These are phyloP conservation scores for Temnothorax ravouxi DNA, from an alignment of 2,888 invertebrate genomes.

Conservation along the genomic window DNA sequence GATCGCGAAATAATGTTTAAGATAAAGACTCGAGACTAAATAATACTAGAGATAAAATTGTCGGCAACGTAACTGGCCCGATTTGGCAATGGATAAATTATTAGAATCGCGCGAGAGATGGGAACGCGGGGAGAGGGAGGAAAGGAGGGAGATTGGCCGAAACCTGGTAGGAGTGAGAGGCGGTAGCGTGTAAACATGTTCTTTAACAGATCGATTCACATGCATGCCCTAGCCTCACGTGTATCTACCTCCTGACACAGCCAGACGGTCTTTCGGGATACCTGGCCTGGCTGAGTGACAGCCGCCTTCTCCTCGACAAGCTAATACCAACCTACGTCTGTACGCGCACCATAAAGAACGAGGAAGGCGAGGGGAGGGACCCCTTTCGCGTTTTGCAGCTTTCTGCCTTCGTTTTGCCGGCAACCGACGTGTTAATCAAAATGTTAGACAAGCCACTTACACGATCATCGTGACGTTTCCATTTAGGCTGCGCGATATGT, in stretches of 20 bases:
- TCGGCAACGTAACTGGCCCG: background rate
- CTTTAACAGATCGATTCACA: conserved; percentile 83
- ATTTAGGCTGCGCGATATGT: conserved; percentile 80
- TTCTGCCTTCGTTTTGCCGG: conserved; percentile 74
- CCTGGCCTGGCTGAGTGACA: conserved; percentile 79
- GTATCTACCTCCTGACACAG: conserved; percentile 72
- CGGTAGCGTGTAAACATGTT: conserved; percentile 84
- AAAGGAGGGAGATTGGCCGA: conserved; percentile 45
- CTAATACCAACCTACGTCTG: conserved; percentile 85
- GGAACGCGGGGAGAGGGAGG: background rate
- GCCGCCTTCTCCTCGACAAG: conserved; percentile 83
- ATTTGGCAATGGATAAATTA: conserved; percentile 13
- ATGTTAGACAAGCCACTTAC: conserved; percentile 86
- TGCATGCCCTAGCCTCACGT: conserved; percentile 54
- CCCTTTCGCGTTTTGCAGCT: conserved; percentile 76
- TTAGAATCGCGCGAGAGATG: conserved; percentile 23
- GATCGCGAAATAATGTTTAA: background rate
- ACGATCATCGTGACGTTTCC: conserved; percentile 85
- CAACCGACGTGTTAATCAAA: conserved; percentile 86
- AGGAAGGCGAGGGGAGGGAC: conserved; percentile 57
- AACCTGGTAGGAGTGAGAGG: conserved; percentile 65
- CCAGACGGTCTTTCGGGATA: conserved; percentile 77
- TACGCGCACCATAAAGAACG: conserved; percentile 66
- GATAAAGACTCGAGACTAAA: background rate
- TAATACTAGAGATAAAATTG: conserved; percentile 4